Evolutionary conservation across 2,113 vertebrate genomes (phyloP).

Genomic region (Pachycephala philippinensis): DNA sequence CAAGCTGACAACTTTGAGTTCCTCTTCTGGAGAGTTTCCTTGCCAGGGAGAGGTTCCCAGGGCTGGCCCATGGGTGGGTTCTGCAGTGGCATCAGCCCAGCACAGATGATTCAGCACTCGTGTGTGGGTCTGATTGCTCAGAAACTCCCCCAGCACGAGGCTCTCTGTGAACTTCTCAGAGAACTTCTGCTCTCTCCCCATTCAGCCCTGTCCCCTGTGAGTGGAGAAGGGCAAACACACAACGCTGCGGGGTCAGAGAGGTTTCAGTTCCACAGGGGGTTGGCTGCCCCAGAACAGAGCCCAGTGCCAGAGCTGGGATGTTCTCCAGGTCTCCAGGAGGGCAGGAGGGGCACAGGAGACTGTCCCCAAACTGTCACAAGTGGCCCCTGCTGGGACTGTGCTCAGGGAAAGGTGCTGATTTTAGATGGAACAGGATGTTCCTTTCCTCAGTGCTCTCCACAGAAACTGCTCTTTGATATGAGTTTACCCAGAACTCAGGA

Average conservation of each 20-base stretch:
- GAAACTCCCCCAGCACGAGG: accelerated
- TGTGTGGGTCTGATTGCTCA: background rate
- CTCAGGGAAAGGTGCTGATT: background rate
- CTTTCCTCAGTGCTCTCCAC: background rate
- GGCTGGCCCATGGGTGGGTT: background rate
- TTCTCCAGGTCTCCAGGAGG: background rate
- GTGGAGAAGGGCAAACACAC: accelerated
- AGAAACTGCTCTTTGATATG: accelerated
- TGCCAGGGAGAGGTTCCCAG: background rate
- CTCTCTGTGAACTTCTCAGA: background rate
- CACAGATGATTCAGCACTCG: background rate
- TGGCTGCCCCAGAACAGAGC: background rate
- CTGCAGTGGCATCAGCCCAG: accelerated
- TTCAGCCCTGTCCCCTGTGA: accelerated
- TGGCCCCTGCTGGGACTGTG: background rate
- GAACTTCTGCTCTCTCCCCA: background rate
- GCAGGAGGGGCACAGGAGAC: background rate
- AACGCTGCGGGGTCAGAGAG: accelerated
- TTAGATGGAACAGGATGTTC: background rate
- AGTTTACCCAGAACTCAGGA: background rate
- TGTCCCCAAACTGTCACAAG: background rate
- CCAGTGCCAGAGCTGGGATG: accelerated
- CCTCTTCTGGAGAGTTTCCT: background rate
- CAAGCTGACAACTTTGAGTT: background rate
- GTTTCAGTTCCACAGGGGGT: background rate